Evolutionary conservation across 64 coral and sea anemone species (phyloP), one percentile per base, ranked within the genome.

Genomic region (Porites lutea): DNA sequence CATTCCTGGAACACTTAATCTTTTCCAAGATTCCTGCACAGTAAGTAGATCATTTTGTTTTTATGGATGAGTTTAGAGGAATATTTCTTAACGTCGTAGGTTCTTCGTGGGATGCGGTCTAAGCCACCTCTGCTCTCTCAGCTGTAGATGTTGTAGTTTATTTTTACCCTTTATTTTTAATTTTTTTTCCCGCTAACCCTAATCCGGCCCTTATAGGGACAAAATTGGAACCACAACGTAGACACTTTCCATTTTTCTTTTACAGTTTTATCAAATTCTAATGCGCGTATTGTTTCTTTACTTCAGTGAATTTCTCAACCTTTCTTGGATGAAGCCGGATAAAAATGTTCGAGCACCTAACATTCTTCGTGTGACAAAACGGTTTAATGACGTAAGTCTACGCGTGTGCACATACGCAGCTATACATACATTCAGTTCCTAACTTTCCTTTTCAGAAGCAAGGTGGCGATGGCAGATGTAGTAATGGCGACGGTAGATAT

Each of bases 261-360:
- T 4, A 14, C 55, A 3, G 5, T 16, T 37, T 72, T 75, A 52
- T 13, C 11, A 2, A 20, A 37, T 8, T 48, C 86, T 54, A 72
- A 59, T n/a, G 45, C 67, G 5, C 27, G 27, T 37, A 13, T 73
- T 4, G 43, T 78, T 59, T 74, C 15, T 16, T 61, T 90, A 49
- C 74, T 71, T 92, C 82, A 98, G 97, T 70, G 97, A 98, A 82
- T 98, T 98, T 88, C 91, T 98, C n/a, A 98, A 98, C 72, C 88
- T 96, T 8, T 87, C 97, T 5, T 98, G 97, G 97, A 98, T 98
- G 97, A 98, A 96, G 69, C 55, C 90, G 44, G 90, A 98, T 62
- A 98, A 98, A 73, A 92, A 86, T 52, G 79, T 88, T 62, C 73
- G 90, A 83, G 97, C 97, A 2, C 97, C 97, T 3, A 96, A 93